Percentiles rank a stretch among this genome's conserved stretches.
phyloP scores from a whole-genome alignment of 1,140 invertebrate species.

The Heliconius himera region DNA sequence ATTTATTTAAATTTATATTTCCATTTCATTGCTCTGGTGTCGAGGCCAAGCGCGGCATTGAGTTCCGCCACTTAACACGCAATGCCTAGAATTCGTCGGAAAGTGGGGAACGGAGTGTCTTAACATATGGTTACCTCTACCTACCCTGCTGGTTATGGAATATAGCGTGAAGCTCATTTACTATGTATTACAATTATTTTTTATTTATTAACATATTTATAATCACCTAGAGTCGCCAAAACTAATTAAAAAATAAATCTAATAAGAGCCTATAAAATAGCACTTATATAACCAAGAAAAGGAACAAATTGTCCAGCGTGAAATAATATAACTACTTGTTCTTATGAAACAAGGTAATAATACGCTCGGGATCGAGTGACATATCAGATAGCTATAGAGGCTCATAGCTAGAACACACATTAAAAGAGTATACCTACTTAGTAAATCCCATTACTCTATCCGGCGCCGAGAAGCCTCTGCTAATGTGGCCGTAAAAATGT shows the following conservation, averaged over 20 bases:
- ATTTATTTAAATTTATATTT: too few species aligned
- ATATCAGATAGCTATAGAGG: slow-evolving; percentile 9
- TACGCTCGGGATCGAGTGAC: slow-evolving; percentile 11
- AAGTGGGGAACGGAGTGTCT: too few species aligned
- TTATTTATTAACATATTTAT: neutral
- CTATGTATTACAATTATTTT: too few species aligned
- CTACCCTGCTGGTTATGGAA: too few species aligned
- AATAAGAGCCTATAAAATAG: too few species aligned
- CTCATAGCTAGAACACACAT: slow-evolving; percentile 9
- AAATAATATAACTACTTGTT: slow-evolving; percentile 11
- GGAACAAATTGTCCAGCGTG: neutral
- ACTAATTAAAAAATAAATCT: neutral
- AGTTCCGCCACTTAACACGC: too few species aligned
- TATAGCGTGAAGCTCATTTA: too few species aligned
- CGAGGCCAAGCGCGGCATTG: too few species aligned
- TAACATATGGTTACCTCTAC: too few species aligned
- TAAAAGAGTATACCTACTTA: slow-evolving; percentile 30
- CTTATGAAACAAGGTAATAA: slow-evolving; percentile 5
- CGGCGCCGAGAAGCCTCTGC: slow-evolving; percentile 28
- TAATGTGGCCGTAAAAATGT: slow-evolving; percentile 25
- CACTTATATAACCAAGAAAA: neutral
- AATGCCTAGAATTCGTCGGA: too few species aligned
- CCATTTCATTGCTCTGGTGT: too few species aligned
- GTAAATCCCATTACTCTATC: slow-evolving; percentile 40
- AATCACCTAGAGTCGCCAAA: neutral